Percentiles rank a stretch among this genome's conserved stretches.
Conservation (phyloP, 2,113 vertebrate genomes). For the Dromiciops gliroides region DNA sequence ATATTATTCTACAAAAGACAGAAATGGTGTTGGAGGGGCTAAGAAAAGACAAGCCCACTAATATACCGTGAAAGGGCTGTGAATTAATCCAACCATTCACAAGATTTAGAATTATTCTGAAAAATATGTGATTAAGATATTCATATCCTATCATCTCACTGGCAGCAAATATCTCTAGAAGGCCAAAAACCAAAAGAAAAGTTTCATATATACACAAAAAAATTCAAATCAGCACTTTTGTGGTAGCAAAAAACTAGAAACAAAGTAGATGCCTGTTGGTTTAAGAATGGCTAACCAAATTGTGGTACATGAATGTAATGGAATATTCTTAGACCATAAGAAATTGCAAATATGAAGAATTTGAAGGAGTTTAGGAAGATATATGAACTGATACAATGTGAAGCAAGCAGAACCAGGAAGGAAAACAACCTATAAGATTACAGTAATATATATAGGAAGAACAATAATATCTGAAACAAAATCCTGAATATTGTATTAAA, state of each 20-base stretch:
- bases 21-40: background rate
- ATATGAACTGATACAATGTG: background rate
- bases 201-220: background rate
- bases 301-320: background rate
- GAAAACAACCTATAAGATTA: background rate
- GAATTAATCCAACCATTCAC: background rate
- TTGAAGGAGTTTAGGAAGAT: background rate
- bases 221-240: background rate
- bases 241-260: background rate
- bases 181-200: background rate
- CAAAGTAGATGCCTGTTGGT: background rate
- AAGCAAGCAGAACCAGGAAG: background rate
- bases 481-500: background rate
- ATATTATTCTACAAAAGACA: background rate
- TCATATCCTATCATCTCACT: background rate
- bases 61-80: background rate
- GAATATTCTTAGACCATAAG: background rate
- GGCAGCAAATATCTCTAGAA: background rate
- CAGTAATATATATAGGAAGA: background rate
- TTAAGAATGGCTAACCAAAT: background rate
- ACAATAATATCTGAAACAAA: background rate
- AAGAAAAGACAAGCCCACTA: background rate
- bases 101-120: background rate
- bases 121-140: background rate
- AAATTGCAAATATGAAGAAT: background rate